Evolutionary conservation across 1,140 invertebrate species (phyloP), one percentile per base, ranked within the genome.

Genomic region (Palaemon carinicauda): DNA sequence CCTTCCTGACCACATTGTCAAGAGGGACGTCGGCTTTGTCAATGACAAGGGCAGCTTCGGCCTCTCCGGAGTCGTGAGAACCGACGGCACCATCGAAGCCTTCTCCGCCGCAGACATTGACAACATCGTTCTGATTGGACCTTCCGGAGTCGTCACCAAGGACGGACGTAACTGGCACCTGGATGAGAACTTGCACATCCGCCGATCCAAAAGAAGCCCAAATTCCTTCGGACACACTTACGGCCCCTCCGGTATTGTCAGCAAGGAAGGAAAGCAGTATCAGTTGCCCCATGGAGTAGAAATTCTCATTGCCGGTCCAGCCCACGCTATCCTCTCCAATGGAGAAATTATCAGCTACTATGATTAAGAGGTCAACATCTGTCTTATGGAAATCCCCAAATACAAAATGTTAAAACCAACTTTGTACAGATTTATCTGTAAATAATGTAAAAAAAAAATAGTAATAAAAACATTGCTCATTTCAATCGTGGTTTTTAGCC

Each of bases 21-120:
- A 24, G 29, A 24, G 29, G 12, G 29, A 24, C 21, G 21, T 24
- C 15, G 29, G 21, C 1, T n/a, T 12, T n/a, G n/a, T 65, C 0
- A 24, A 21, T n/a, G 7, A 24, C 10, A 31, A 69, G 54, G 29
- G 54, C 10, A 19, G 12, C 24, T 21, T 69, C 21, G 71, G 71
- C 21, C 21, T 27, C 3, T 84, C 52, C 24, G 71, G 71, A 14
- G 21, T 50, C 12, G 52, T 84, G 3, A 19, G 15, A 10, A 60
- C 80, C n/a, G n/a, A 31, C 10, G 82, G 82, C n/a, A 24, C 12
- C 3, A 84, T 77, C 53, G 29, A 56, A 3, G 73, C 75, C 73
- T 84, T 77, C 82, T 60, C 73, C 19, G 52, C 54, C 24, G 82
- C 31, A 10, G 31, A 84, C 19, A 53, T 53, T 21, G 82, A 77